Base-by-base conservation (phyloP, 2,888 invertebrate species). In the Apoda limacodes region DNA sequence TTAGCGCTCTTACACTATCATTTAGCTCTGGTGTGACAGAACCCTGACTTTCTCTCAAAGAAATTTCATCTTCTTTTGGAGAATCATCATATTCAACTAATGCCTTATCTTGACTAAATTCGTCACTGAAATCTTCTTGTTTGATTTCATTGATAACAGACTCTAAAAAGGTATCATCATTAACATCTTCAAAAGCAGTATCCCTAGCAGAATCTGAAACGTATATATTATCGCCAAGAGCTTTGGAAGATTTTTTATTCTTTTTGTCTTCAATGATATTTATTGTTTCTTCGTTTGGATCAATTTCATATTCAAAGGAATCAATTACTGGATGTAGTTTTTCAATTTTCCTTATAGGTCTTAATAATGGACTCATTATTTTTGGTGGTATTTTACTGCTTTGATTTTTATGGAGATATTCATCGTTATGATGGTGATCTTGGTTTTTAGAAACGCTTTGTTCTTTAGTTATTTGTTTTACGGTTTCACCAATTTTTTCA, bases 121-220 rank as follows among this genome's bases (percentile, higher is more conserved):
- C 78, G 30, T 57, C 63, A 35, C 74, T 50, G n/a, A 28, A 22
- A 22, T 57, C 55, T 25, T 72, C 75, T 28, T 71, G 65, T 35
- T 76, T 76, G 4, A 80, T 75, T 42, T 80, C 80, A 36, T 74
- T 75, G 23, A 80, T 76, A 2, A 80, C 66, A 0, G 78, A 74
- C 45, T 80, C 80, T 21, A 80, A 46, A 38, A 80, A 80, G 0
- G 56, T 68, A 23, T 78, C 80, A 15, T 78, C 75, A 2, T 59
- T 63, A 20, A 65, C 45, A 3, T 56, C 65, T 12, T 72, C 72
- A 3, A 56, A 49, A 1, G 65, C 59, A 2, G 43, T 40, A 29
- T 67, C 69, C 39, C 66, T 68, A 2, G 49, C 41, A 5, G 25
- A 35, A 14, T 52, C 51, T 7, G 50, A 48, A n/a, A 58, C 57